Evolutionary conservation across 2,113 vertebrate genomes (phyloP).

Genomic region (Nothobranchius furzeri): DNA sequence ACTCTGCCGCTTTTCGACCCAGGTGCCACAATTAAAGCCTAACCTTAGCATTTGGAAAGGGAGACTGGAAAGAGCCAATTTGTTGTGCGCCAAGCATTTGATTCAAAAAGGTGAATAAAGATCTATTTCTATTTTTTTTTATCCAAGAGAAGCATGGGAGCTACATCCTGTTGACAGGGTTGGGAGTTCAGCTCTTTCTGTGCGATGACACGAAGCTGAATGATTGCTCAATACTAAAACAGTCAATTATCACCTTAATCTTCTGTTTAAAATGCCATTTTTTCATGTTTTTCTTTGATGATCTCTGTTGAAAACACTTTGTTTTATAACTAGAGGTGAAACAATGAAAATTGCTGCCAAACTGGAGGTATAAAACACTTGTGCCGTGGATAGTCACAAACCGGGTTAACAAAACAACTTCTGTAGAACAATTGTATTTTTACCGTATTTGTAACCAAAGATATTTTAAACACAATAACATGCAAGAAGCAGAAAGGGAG

Average conservation of each 20-base stretch:
- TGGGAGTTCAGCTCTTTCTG: constrained; percentile 45
- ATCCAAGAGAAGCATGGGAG: constrained; percentile 13
- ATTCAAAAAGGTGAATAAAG: constrained; percentile 55
- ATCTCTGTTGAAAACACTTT: too few relatives aligned
- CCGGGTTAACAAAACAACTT: too few relatives aligned
- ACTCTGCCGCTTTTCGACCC: constrained; percentile 60
- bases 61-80: constrained; percentile 75
- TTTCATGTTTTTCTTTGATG: not conserved
- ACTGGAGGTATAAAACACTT: too few relatives aligned
- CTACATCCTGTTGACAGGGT: constrained; percentile 67
- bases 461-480: too few relatives aligned
- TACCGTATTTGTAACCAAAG: too few relatives aligned
- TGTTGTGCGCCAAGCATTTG: constrained; percentile 68
- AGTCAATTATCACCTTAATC: not conserved
- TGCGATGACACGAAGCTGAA: constrained; percentile 26
- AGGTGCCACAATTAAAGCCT: constrained; percentile 82
- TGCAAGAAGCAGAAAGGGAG: too few relatives aligned
- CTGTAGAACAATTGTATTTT: too few relatives aligned
- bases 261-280: too few relatives aligned
- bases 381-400: too few relatives aligned
- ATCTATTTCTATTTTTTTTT: not conserved
- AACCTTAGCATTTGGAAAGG: constrained; percentile 79
- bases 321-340: too few relatives aligned
- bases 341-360: too few relatives aligned
- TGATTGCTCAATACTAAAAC: too few relatives aligned